Percentiles rank a stretch among this genome's conserved stretches.
phyloP scores from a whole-genome alignment of 2,797 vertebrate genomes.

The Liasis olivaceus region DNA sequence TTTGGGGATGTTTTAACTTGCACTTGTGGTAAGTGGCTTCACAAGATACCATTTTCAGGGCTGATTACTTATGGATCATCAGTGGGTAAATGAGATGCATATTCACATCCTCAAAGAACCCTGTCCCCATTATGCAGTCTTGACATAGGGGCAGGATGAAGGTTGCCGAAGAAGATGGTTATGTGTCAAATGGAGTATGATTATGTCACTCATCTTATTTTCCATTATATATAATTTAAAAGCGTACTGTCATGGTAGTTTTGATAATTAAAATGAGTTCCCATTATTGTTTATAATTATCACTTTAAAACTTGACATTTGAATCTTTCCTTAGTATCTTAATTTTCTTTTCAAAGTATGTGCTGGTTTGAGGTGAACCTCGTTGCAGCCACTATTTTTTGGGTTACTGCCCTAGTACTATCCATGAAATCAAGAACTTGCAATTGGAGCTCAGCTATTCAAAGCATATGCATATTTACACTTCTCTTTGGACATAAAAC shows the following conservation, averaged over 20 bases:
- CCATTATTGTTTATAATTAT: slow-evolving; percentile 71
- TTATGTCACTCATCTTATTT: slow-evolving; percentile 72
- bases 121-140: slow-evolving; percentile 49
- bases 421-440: not conserved
- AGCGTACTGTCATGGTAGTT: slow-evolving; percentile 67
- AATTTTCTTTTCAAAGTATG: slow-evolving; percentile 59
- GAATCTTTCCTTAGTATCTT: slow-evolving; percentile 62
- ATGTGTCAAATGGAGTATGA: slow-evolving; percentile 68
- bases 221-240: slow-evolving; percentile 70
- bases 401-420: not conserved
- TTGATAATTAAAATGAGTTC: slow-evolving; percentile 68
- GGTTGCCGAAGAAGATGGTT: slow-evolving; percentile 61
- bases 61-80: slow-evolving; percentile 39
- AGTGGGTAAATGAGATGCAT: slow-evolving; percentile 38
- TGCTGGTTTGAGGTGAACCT: slow-evolving; percentile 30
- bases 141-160: slow-evolving; percentile 67
- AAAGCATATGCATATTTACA: not conserved
- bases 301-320: slow-evolving; percentile 64
- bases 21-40: slow-evolving; percentile 43
- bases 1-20: slow-evolving; percentile 53
- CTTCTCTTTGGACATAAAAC: not conserved
- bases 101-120: slow-evolving; percentile 19
- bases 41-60: slow-evolving; percentile 35
- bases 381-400: not conserved
- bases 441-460: not conserved